A percentile compares a stretch with the other conserved stretches of the same genome.
phyloP scores from a whole-genome alignment of 2,113 vertebrate species.

The Malurus melanocephalus region DNA sequence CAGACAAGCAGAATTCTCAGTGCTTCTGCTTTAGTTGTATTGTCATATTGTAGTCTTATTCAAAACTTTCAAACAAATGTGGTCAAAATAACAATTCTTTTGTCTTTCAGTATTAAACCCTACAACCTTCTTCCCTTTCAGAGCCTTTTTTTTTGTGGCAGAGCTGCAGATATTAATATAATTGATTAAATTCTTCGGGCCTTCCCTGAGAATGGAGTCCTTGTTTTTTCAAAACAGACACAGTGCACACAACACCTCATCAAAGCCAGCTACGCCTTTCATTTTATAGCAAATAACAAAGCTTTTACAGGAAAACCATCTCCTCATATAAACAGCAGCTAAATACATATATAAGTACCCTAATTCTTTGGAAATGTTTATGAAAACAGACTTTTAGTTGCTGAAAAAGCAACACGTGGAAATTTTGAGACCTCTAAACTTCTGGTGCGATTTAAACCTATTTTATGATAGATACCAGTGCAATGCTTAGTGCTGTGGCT shows the following conservation, averaged over 20 bases:
- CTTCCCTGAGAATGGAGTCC: neutral
- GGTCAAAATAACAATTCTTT: neutral
- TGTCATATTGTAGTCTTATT: neutral
- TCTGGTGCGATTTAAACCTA: neutral
- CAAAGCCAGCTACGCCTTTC: neutral
- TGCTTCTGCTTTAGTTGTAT: neutral
- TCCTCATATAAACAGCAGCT: neutral
- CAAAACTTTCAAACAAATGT: neutral
- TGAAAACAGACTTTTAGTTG: neutral
- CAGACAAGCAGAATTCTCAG: neutral
- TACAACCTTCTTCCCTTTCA: neutral
- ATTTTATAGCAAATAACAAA: neutral
- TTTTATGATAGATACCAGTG: neutral
- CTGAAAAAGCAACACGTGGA: neutral
- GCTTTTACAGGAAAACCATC: neutral
- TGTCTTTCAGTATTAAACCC: neutral
- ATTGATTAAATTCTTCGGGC: neutral
- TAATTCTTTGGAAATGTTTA: neutral
- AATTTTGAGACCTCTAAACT: neutral
- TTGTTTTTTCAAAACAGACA: neutral
- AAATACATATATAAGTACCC: neutral
- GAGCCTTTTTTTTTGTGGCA: neutral
- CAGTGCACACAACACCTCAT: neutral
- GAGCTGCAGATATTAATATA: neutral
- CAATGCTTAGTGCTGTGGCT: neutral